Conservation (phyloP, 2,888 invertebrate species). For the Orchesella flavescens region DNA sequence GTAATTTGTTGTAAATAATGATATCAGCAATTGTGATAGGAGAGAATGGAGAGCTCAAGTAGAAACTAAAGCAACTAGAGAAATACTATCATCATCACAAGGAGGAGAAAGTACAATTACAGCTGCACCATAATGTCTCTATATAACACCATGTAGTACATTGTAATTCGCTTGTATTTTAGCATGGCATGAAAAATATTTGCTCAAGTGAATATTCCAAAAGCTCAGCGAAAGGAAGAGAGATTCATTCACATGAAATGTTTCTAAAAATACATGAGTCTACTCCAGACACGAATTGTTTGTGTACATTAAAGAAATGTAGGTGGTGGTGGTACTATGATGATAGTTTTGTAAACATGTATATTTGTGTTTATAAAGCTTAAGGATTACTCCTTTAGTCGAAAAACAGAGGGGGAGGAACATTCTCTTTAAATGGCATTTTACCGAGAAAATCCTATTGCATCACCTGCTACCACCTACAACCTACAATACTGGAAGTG, state of each 20-base stretch:
- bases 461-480: conserved; percentile 53
- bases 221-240: not conserved
- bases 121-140: not conserved
- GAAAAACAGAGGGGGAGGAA: not conserved
- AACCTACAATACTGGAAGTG: no score
- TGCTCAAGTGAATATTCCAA: conserved; percentile 34
- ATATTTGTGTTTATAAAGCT: no score
- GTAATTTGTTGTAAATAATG: not conserved
- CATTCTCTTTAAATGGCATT: conserved; percentile 33
- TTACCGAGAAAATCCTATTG: conserved; percentile 45
- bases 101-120: conserved; percentile 30
- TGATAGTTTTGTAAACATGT: no score
- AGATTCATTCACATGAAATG: not conserved
- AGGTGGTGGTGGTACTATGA: not conserved
- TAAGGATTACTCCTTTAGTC: not conserved
- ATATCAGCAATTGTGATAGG: not conserved
- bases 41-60: conserved; percentile 43
- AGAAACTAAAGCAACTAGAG: conserved; percentile 33
- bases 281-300: no score
- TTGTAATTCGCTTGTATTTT: not conserved
- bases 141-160: not conserved
- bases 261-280: no score
- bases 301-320: conserved; percentile 20
- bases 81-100: not conserved
- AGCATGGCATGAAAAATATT: conserved; percentile 34